These are phyloP conservation scores for Dipodomys spectabilis DNA, from an alignment of 2,113 vertebrate species.

Conservation along the genomic window DNA sequence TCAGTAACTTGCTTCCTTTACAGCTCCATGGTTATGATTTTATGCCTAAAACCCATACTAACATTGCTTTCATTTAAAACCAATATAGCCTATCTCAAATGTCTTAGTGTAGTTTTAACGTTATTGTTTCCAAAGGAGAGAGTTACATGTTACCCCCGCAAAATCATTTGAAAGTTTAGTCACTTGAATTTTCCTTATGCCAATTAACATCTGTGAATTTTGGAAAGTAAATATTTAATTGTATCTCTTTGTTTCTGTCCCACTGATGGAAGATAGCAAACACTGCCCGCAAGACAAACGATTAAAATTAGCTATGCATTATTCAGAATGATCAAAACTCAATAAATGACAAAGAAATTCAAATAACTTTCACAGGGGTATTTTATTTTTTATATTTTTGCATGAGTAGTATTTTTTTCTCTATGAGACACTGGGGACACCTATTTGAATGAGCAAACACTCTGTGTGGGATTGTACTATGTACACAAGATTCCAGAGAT, in stretches of 20 bases:
- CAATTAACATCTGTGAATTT: conserved; percentile 34
- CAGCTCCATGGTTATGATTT: conserved; percentile 15
- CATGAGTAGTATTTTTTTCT: not conserved
- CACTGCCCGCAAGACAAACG: not conserved
- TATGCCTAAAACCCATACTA: not conserved
- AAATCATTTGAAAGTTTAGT: conserved; percentile 34
- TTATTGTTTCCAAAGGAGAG: conserved; percentile 26
- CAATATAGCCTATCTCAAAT: not conserved
- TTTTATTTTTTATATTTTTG: not conserved
- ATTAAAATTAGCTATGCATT: conserved; percentile 24
- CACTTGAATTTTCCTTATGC: conserved; percentile 23
- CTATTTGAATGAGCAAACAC: not conserved
- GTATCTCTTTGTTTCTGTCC: conserved; percentile 18
- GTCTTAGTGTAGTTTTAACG: conserved; percentile 13
- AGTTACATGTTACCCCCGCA: not conserved
- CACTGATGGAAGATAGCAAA: not conserved
- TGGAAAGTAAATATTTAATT: conserved; percentile 51
- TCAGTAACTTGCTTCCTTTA: not conserved
- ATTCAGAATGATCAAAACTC: conserved; percentile 23
- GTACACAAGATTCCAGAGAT: not conserved
- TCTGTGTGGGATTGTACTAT: not conserved
- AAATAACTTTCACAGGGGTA: not conserved
- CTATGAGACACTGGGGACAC: not conserved
- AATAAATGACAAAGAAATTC: conserved; percentile 4
- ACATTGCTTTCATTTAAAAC: conserved; percentile 33